Evolutionary conservation across 2,113 vertebrate species (phyloP).

Genomic region (Psephotus haematonotus): DNA sequence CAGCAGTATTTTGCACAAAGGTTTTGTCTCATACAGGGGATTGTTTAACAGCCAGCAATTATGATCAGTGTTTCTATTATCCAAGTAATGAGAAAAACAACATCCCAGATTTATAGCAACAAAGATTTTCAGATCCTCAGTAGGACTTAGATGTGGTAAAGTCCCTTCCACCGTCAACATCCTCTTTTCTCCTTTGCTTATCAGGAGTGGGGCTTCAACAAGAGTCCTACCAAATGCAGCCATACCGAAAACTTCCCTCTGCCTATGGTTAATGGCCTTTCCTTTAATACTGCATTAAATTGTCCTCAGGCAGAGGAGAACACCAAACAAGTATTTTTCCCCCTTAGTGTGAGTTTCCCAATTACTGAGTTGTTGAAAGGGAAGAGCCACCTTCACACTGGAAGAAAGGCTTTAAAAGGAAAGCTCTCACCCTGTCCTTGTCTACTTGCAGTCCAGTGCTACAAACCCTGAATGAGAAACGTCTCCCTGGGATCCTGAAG

Average conservation of each 20-base stretch:
- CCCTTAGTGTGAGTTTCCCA: not conserved
- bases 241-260: not conserved
- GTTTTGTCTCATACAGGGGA: not conserved
- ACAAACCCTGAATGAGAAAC: not conserved
- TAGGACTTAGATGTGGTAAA: not conserved
- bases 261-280: not conserved
- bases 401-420: not conserved
- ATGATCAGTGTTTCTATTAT: not conserved
- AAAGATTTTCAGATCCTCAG: not conserved
- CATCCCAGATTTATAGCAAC: not conserved
- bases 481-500: not conserved
- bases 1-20: not conserved
- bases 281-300: not conserved
- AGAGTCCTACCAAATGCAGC: not conserved
- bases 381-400: not conserved
- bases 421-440: not conserved
- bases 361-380: not conserved
- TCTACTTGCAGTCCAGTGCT: not conserved
- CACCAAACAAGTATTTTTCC: not conserved
- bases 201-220: rapidly evolving
- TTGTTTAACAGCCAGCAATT: not conserved
- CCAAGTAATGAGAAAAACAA: not conserved
- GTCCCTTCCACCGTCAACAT: not conserved
- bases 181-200: not conserved
- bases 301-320: not conserved